Percentiles rank a stretch among this genome's conserved stretches.
Conservation (phyloP, 1,140 invertebrate species). For the Drosophila hydei region DNA sequence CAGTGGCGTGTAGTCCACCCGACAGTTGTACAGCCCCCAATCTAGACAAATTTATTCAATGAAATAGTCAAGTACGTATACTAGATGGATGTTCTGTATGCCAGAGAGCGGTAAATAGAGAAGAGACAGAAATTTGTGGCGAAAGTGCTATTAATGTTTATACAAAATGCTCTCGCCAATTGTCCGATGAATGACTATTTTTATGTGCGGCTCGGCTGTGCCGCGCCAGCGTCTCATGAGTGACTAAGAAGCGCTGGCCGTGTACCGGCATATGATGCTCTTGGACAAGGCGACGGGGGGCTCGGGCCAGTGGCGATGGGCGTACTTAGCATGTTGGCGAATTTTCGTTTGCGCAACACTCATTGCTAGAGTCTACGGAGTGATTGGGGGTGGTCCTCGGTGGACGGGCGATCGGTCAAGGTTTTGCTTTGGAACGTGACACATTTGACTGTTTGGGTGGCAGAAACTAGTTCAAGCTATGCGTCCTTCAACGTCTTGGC, state of each 20-base stretch:
- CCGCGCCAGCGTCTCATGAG: constrained; percentile 22
- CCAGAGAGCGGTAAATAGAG: background rate
- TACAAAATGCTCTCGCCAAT: constrained; percentile 16
- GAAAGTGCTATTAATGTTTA: constrained; percentile 73
- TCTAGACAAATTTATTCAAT: constrained; percentile 56
- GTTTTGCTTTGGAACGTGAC: constrained; percentile 64
- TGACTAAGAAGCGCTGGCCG: constrained; percentile 31
- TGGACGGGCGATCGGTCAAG: constrained; percentile 69
- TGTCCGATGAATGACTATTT: constrained; percentile 51
- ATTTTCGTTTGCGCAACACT: constrained; percentile 70
- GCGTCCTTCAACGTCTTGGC: constrained; percentile 58
- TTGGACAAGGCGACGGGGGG: background rate
- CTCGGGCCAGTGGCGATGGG: background rate
- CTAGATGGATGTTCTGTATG: constrained; percentile 2
- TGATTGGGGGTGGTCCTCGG: constrained; percentile 3
- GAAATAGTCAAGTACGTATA: constrained; percentile 37
- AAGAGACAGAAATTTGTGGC: constrained; percentile 39
- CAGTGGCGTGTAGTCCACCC: constrained; percentile 11
- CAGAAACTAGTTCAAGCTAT: constrained; percentile 43
- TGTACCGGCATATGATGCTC: constrained; percentile 14
- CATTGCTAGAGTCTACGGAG: background rate
- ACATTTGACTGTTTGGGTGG: constrained; percentile 40
- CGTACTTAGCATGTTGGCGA: constrained; percentile 31
- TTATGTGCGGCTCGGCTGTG: constrained; percentile 22
- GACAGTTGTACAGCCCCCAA: constrained; percentile 22